Evolutionary conservation across 2,888 invertebrate species (phyloP), one percentile per base, ranked within the genome.

Genomic region (Leptarthrus brevirostris): DNA sequence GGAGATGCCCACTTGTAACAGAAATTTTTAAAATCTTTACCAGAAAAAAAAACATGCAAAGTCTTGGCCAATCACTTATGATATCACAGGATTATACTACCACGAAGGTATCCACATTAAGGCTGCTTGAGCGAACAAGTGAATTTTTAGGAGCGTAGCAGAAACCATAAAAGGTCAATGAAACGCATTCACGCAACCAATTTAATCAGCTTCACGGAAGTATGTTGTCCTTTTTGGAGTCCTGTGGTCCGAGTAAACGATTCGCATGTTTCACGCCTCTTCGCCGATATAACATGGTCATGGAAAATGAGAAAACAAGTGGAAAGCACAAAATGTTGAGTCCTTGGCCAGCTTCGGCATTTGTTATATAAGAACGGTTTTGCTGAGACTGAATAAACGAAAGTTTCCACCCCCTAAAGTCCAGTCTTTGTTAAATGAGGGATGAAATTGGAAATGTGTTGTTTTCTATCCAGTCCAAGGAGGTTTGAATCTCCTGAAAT

Each of bases 381-480:
- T 74, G 74, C 74, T 74, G 74, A 74, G 66, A 54, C 53, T 53
- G 69, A 69, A 69, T 44, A 74, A 69, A 74, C 56, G 54, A 69
- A 54, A 69, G 74, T 74, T 74, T 54, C 69, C 53, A 36, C 30
- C 73, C 70, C 69, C 26, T 14, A 36, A 69, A 69, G 52, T 69
- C 52, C 69, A 49, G 69, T 49, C 69, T 54, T 44, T 73, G 72
- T 73, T 61, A 64, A 73, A 73, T 73, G 72, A 73, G 64, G 72
- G 72, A 73, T 73, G 72, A 73, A 73, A 73, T 73, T 73, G 72
- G 53, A 64, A 73, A 73, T 73, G 61, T 73, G 34, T 73, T 44
- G 56, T 72, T 58, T 72, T 56, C 54, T 44, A 72, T 56, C 56
- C 40, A 49, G 30, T 52, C 52, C 52, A 34, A 69, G 34, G 69